phyloP scores from a whole-genome alignment of 2,888 invertebrate species.

The Conops quadrifasciatus region DNA sequence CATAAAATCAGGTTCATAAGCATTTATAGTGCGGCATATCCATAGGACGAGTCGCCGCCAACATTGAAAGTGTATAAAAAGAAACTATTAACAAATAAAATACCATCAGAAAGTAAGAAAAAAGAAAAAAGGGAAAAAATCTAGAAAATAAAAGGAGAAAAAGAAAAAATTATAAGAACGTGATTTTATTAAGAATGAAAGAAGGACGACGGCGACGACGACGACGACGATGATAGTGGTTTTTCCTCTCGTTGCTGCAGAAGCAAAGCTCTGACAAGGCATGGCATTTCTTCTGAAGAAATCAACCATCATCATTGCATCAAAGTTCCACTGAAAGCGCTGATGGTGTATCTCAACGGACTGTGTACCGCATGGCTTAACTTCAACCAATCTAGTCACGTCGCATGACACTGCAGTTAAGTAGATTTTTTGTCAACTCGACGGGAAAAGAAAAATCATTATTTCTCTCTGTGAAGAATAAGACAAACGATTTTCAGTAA shows the following conservation, averaged over 20 bases:
- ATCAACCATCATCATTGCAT: not conserved
- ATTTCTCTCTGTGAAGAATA: too few species aligned
- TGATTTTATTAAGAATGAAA: constrained; percentile 11
- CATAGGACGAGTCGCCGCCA: too few species aligned
- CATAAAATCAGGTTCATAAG: too few species aligned
- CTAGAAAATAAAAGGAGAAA: not conserved
- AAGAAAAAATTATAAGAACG: not conserved
- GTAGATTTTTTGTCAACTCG: too few species aligned
- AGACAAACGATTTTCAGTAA: too few species aligned
- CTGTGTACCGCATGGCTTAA: too few species aligned
- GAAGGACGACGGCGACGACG: not conserved
- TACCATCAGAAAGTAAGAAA: not conserved
- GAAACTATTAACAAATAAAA: not conserved
- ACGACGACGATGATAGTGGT: not conserved
- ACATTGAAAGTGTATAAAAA: not conserved
- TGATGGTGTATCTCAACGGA: too few species aligned
- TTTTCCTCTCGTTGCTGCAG: not conserved
- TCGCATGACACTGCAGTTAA: too few species aligned
- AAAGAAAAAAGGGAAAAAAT: not conserved
- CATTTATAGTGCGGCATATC: too few species aligned
- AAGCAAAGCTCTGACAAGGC: not conserved
- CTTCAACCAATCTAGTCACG: too few species aligned
- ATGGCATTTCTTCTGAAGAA: not conserved
- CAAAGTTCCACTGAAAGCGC: not conserved
- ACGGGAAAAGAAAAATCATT: too few species aligned